Evolutionary conservation across 2,888 invertebrate genomes (phyloP).

Genomic region (Neoitamus cyanurus): DNA sequence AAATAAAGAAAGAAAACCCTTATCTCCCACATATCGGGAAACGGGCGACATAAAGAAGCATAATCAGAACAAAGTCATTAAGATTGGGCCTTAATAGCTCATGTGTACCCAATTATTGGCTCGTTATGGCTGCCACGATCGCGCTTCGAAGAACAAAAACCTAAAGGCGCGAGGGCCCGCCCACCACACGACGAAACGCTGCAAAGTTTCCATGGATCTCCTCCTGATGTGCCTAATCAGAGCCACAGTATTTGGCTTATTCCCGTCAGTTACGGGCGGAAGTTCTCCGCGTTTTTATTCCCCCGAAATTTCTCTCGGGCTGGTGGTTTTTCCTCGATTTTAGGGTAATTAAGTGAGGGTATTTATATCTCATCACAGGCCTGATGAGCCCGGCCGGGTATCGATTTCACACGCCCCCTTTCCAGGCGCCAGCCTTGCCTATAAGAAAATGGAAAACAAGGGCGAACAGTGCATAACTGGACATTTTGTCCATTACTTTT

Average conservation of each 20-base stretch:
- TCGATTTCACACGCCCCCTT: neutral
- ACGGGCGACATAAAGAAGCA: slow-evolving; percentile 3
- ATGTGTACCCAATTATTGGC: slow-evolving; percentile 39
- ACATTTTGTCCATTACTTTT: neutral
- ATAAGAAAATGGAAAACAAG: neutral
- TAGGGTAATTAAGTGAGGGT: neutral
- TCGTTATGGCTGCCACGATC: neutral
- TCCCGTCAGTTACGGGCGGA: neutral
- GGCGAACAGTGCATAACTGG: neutral
- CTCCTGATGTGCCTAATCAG: neutral
- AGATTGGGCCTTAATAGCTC: slow-evolving; percentile 20
- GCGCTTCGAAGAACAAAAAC: neutral
- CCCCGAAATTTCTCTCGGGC: neutral
- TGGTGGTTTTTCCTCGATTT: neutral
- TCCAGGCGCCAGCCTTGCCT: neutral
- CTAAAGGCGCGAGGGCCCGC: neutral
- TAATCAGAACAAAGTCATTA: slow-evolving; percentile 30
- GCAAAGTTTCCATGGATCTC: neutral
- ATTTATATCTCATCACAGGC: neutral
- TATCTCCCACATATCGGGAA: neutral
- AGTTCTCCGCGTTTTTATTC: neutral
- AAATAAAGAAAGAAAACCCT: slow-evolving; percentile 2
- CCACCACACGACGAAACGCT: neutral
- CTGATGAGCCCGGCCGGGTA: neutral
- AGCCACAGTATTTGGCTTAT: slow-evolving; percentile 6